phyloP scores from a whole-genome alignment of 2,888 invertebrate genomes.

The Masnerella sp. region DNA sequence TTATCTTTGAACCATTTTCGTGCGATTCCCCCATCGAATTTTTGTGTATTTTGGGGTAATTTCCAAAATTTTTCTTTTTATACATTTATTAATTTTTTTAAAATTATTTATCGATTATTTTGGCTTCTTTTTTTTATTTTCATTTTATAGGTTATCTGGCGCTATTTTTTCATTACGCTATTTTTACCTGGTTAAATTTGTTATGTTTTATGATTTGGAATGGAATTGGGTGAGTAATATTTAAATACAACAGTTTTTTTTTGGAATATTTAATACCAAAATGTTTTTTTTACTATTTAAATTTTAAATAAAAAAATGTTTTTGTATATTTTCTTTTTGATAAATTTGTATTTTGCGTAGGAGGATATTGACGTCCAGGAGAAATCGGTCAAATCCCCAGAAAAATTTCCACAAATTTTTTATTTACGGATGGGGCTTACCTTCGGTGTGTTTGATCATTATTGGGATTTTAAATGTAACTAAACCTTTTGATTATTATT shows the following conservation, averaged over 20 bases:
- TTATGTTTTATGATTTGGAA: conserved; percentile 19
- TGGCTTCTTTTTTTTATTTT: not conserved
- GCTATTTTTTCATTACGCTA: conserved; percentile 5
- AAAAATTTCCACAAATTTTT: conserved; percentile 6
- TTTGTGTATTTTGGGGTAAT: too few relatives aligned
- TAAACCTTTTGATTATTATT: conserved; percentile 3
- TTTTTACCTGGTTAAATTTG: conserved; percentile 25
- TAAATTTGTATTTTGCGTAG: too few relatives aligned
- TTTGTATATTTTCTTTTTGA: too few relatives aligned
- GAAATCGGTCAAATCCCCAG: not conserved
- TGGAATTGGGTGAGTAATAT: conserved; percentile 12
- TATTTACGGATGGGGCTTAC: conserved; percentile 11
- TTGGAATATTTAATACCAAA: not conserved
- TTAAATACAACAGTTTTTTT: too few relatives aligned
- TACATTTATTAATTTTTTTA: too few relatives aligned
- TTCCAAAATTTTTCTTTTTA: too few relatives aligned
- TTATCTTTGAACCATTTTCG: too few relatives aligned
- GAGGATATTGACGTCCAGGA: not conserved
- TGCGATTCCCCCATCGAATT: too few relatives aligned
- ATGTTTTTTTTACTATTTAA: too few relatives aligned
- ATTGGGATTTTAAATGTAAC: not conserved
- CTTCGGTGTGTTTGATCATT: not conserved
- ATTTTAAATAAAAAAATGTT: too few relatives aligned
- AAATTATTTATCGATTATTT: too few relatives aligned
- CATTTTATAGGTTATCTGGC: conserved; percentile 2